phyloP scores from a whole-genome alignment of 2,113 vertebrate species.

The Opisthocomus hoazin region DNA sequence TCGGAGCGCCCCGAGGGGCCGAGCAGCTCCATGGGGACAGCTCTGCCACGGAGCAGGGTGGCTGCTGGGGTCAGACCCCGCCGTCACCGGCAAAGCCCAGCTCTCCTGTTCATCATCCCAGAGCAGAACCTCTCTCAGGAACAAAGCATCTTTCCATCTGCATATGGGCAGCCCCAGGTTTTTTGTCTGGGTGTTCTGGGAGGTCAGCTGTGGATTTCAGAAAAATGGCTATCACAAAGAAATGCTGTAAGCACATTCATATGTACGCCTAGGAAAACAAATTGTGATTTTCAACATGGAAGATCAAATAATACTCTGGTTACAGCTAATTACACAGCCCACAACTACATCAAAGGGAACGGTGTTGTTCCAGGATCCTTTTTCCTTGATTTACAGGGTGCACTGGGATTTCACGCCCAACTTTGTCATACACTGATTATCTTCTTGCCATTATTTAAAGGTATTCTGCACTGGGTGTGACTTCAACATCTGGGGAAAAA shows the following conservation, averaged over 20 bases:
- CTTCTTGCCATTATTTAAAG: background rate
- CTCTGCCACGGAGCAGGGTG: rapidly evolving
- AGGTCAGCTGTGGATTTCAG: background rate
- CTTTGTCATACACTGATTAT: background rate
- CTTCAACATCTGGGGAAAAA: background rate
- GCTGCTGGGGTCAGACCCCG: rapidly evolving
- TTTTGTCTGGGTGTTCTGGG: background rate
- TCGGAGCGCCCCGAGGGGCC: background rate
- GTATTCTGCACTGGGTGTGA: background rate
- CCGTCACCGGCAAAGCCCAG: background rate
- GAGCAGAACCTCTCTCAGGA: background rate
- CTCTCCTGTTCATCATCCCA: background rate
- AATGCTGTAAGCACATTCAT: background rate
- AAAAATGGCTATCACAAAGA: background rate
- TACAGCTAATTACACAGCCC: slow-evolving; percentile 65
- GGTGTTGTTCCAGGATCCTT: background rate
- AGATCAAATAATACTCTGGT: slow-evolving; percentile 58
- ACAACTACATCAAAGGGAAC: slow-evolving; percentile 29
- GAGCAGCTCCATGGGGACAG: background rate
- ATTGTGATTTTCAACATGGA: slow-evolving; percentile 52
- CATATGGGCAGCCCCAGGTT: background rate
- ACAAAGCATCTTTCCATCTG: slow-evolving; percentile 20
- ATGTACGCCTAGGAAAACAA: slow-evolving; percentile 37
- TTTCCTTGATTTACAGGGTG: background rate
- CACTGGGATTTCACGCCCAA: background rate